Percentiles rank a stretch among this genome's conserved stretches.
phyloP scores from a whole-genome alignment of 2,113 vertebrate genomes.

The Notothenia rossii region DNA sequence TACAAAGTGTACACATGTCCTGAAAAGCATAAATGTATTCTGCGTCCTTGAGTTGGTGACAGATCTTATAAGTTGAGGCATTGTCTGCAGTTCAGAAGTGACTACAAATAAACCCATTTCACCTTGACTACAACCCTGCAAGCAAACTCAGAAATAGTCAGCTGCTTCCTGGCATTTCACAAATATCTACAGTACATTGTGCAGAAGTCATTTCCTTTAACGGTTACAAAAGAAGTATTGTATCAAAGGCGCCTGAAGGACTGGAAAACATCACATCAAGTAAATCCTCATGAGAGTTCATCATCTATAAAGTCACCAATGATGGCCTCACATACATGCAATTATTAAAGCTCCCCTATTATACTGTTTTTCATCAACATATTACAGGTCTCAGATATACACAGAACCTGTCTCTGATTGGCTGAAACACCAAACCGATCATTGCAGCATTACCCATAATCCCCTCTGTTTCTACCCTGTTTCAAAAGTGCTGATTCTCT shows the following conservation, averaged over 20 bases:
- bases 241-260: not conserved
- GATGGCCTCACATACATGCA: not conserved
- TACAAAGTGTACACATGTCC: too few species aligned
- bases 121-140: not conserved
- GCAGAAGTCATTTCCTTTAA: not conserved
- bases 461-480: too few species aligned
- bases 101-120: not conserved
- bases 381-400: too few species aligned
- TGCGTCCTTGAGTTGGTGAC: not conserved
- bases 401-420: too few species aligned
- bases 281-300: not conserved
- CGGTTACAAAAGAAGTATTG: not conserved
- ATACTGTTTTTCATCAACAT: too few species aligned
- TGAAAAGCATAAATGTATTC: not conserved
- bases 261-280: conserved; percentile 2
- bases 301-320: not conserved
- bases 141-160: not conserved
- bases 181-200: not conserved
- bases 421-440: too few species aligned
- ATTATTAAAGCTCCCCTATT: not conserved
- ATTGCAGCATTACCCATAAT: too few species aligned
- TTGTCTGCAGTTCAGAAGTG: not conserved
- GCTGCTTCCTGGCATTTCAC: not conserved
- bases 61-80: not conserved
- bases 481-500: too few species aligned